phyloP scores from a whole-genome alignment of 2,113 vertebrate species.

The Actinemys pallida region DNA sequence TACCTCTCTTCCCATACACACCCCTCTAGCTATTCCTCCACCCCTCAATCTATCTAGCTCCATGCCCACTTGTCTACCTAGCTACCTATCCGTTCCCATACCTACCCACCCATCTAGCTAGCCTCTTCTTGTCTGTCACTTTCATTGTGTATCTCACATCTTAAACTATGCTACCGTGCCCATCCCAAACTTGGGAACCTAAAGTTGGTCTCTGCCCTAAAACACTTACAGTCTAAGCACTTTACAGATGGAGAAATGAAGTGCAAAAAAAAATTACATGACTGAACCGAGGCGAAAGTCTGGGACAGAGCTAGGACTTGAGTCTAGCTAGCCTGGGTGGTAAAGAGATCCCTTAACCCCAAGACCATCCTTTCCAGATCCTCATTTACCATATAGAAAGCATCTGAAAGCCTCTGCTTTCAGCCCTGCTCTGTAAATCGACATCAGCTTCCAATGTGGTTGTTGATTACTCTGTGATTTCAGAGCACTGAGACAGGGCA shows the following conservation, averaged over 20 bases:
- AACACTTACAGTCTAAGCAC: neutral
- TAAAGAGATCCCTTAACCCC: neutral
- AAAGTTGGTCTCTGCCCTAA: neutral
- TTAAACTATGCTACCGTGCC: neutral
- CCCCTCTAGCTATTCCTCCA: too few relatives aligned
- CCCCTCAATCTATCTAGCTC: neutral
- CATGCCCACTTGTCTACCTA: neutral
- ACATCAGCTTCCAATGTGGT: neutral
- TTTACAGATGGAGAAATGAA: neutral
- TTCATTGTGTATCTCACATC: neutral
- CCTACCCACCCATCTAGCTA: neutral
- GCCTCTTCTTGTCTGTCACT: neutral
- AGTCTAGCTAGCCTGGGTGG: neutral
- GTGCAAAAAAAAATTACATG: neutral
- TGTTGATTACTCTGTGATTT: neutral
- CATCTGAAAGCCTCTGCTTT: neutral
- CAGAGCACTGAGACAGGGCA: neutral
- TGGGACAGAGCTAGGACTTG: neutral
- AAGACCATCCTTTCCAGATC: neutral
- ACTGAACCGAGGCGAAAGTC: neutral
- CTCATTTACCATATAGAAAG: neutral
- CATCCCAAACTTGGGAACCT: neutral
- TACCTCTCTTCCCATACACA: neutral
- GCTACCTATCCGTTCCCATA: neutral
- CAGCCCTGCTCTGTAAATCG: neutral